Percentiles rank a stretch among this genome's conserved stretches.
Evolutionary conservation across 2,797 vertebrate species (phyloP).

Genomic region (Cephalopachus bancanus): DNA sequence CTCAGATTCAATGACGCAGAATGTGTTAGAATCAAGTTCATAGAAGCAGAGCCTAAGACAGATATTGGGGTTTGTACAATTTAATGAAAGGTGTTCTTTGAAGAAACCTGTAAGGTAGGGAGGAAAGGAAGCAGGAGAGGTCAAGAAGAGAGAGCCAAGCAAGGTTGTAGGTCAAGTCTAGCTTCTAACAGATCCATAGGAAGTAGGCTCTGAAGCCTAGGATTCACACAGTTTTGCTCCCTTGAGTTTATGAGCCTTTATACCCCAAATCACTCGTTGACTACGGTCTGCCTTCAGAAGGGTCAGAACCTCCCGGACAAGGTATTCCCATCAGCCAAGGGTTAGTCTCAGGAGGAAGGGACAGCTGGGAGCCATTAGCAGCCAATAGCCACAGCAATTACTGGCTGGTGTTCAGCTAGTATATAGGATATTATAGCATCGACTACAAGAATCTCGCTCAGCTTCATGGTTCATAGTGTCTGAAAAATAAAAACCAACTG

Average conservation of each 20-base stretch:
- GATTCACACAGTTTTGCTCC: too few species aligned
- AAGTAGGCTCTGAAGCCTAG: too few species aligned
- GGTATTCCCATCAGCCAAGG: background rate
- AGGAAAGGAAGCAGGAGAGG: too few species aligned
- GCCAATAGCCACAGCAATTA: background rate
- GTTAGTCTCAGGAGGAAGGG: background rate
- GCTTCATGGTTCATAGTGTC: background rate
- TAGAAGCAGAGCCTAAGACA: too few species aligned
- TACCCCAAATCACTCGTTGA: background rate
- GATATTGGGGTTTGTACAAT: too few species aligned
- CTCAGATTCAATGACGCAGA: too few species aligned
- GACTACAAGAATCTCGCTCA: background rate
- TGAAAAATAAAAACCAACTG: background rate
- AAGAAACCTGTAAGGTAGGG: too few species aligned
- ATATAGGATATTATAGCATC: background rate
- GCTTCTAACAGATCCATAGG: too few species aligned
- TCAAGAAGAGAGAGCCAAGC: too few species aligned
- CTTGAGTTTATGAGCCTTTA: background rate
- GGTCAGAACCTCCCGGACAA: background rate
- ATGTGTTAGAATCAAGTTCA: too few species aligned
- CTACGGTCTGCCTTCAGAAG: background rate
- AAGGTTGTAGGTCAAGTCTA: too few species aligned
- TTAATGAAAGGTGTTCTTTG: too few species aligned
- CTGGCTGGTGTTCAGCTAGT: background rate
- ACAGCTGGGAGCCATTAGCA: background rate